Evolutionary conservation across 2,888 invertebrate genomes (phyloP), one percentile per base, ranked within the genome.

Genomic region (Bombyx huttoni): DNA sequence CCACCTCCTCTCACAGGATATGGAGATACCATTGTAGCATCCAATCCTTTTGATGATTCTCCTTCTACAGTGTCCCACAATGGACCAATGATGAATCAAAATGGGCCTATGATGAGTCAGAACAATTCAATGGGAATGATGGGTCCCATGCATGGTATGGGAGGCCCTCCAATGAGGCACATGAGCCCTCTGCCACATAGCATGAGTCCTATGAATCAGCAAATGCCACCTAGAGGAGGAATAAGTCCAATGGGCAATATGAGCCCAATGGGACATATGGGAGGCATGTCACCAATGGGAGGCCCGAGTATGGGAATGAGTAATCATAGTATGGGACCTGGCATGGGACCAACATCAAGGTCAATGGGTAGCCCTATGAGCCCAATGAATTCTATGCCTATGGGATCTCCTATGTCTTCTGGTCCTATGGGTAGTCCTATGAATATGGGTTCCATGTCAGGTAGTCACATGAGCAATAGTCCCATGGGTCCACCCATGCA

Each of bases 1-100:
- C 90, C 96, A 64, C 96, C 96, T 48, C 96, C 96, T 34, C 92
- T 96, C 68, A 93, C 95, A 49, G 96, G 96, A 61, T 97, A 95
- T 81, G 97, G 97, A 46, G 97, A 97, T 74, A 97, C 97, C 55
- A 96, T 98, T 72, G 94, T 97, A 56, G 97, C 97, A 54, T 96
- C 96, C 58, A 98, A 98, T 84, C 97, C 97, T 46, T 98, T 98
- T 78, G 97, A 98, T 83, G 97, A 98, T 76, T 94, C 95, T 52
- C 95, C 95, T 50, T 91, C 91, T 49, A 91, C 91, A 50, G 87
- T 90, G 50, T 81, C 89, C 59, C 81, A 91, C 74, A 89, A 89
- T 75, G 90, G 91, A 8, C 91, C 91, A 60, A 91, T 91, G 89
- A 89, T 89, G 78, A 90, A 87, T 70, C 91, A 91, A 48, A 91